Evolutionary conservation across 2,888 invertebrate genomes (phyloP).

Genomic region (Nudaria mundana): DNA sequence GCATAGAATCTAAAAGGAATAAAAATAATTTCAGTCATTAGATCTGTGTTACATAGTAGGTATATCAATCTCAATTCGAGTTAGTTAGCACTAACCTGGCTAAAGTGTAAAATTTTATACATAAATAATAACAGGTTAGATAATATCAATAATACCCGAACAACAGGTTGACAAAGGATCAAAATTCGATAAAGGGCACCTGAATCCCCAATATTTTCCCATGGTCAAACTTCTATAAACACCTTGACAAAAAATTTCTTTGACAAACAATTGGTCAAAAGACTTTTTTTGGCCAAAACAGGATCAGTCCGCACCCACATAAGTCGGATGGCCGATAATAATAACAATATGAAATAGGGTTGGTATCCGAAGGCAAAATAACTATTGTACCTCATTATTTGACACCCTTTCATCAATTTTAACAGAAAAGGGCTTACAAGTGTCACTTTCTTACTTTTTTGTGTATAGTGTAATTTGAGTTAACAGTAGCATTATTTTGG

Average conservation of each 20-base stretch:
- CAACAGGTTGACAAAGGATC: conserved; percentile 69
- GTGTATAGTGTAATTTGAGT: conserved; percentile 25
- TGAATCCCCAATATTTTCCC: conserved; percentile 77
- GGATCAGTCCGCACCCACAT: conserved; percentile 66
- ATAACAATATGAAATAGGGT: conserved; percentile 68
- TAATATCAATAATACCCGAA: conserved; percentile 52
- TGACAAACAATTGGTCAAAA: conserved; percentile 79
- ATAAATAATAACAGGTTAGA: conserved; percentile 52
- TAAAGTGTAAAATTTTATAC: too few species aligned
- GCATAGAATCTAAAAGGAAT: too few species aligned
- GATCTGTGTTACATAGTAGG: too few species aligned
- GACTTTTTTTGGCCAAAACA: conserved; percentile 71
- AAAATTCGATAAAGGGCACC: conserved; percentile 69
- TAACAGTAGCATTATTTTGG: conserved; percentile 23
- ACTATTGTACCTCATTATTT: conserved; percentile 73
- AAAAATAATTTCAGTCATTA: too few species aligned
- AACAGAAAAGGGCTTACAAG: conserved; percentile 74
- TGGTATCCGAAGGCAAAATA: conserved; percentile 69
- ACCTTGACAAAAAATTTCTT: conserved; percentile 73
- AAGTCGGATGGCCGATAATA: conserved; percentile 66
- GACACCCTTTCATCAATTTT: conserved; percentile 75
- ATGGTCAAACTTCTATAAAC: conserved; percentile 78
- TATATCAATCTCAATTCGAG: too few species aligned
- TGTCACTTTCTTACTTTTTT: conserved; percentile 64
- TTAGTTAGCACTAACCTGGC: too few species aligned